These are phyloP conservation scores for Mormyrus hasselquistii DNA, from an alignment of 2,797 vertebrate species.

Conservation along the genomic window DNA sequence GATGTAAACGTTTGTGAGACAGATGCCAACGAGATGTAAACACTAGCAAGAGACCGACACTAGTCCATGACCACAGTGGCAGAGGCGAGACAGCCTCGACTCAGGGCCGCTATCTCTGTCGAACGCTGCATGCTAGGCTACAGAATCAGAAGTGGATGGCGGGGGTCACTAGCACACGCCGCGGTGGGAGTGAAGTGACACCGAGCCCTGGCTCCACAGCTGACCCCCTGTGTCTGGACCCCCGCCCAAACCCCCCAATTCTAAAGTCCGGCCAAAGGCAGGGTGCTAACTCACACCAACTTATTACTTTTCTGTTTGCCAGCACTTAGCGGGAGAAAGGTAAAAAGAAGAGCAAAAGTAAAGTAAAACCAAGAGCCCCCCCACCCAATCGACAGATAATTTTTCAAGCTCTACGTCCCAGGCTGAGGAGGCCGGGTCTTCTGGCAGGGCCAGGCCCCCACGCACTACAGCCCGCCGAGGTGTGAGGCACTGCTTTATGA, in stretches of 20 bases:
- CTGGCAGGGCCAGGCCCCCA: slow-evolving; percentile 31
- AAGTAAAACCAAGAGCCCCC: slow-evolving; percentile 40
- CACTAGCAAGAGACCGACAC: not conserved
- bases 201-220: slow-evolving; percentile 1
- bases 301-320: slow-evolving; percentile 83
- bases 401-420: slow-evolving; percentile 55
- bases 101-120: not conserved
- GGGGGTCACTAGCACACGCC: not conserved
- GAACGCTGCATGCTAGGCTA: not conserved
- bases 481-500: slow-evolving; percentile 65
- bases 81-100: not conserved
- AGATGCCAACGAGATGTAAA: not conserved
- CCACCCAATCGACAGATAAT: slow-evolving; percentile 52
- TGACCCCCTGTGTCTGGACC: slow-evolving; percentile 44
- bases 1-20: not conserved
- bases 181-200: not conserved
- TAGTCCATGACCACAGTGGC: not conserved
- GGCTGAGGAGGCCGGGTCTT: slow-evolving; percentile 50
- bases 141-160: not conserved
- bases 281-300: slow-evolving; percentile 74
- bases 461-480: slow-evolving; percentile 36
- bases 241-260: slow-evolving; percentile 22
- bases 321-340: slow-evolving; percentile 60
- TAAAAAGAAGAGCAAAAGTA: slow-evolving; percentile 43
- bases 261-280: slow-evolving; percentile 81